These are phyloP conservation scores for Enoplosus armatus DNA, from an alignment of 2,797 vertebrate genomes.

Conservation along the genomic window DNA sequence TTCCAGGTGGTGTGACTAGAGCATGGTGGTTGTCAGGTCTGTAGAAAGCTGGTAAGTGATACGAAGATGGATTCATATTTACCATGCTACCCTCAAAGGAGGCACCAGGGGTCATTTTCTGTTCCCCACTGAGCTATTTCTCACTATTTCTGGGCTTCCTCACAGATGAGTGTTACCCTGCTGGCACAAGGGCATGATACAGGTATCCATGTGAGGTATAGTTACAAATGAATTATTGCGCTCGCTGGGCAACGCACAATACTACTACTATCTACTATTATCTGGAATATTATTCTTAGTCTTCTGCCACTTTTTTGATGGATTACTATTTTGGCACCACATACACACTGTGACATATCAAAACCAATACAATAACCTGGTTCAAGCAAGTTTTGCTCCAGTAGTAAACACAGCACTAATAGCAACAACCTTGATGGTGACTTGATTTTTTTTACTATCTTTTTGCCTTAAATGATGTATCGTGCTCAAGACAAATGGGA, in stretches of 20 bases:
- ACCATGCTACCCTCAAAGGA: slow-evolving; percentile 15
- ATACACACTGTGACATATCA: not conserved
- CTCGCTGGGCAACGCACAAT: not conserved
- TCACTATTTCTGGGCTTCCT: slow-evolving; percentile 11
- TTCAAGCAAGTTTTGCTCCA: not conserved
- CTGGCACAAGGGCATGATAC: not conserved
- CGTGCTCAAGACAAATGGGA: not conserved
- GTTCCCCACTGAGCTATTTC: slow-evolving; percentile 25
- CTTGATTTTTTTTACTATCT: not conserved
- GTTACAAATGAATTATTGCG: not conserved
- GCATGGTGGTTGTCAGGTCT: slow-evolving; percentile 10
- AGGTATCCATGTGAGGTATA: not conserved
- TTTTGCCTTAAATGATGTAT: not conserved
- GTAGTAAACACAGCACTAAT: not conserved
- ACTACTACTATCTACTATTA: too few species aligned
- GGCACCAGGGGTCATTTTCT: slow-evolving; percentile 16
- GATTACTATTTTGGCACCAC: not conserved
- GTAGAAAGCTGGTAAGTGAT: slow-evolving; percentile 10
- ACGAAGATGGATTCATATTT: slow-evolving; percentile 30
- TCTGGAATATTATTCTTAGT: not conserved
- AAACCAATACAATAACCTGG: not conserved
- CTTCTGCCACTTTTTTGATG: not conserved
- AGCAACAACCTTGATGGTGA: not conserved
- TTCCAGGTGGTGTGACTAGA: slow-evolving; percentile 24
- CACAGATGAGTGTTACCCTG: slow-evolving; percentile 21